Evolutionary conservation across 2,888 invertebrate species (phyloP), one percentile per base, ranked within the genome.

Genomic region (Anodontia alba): DNA sequence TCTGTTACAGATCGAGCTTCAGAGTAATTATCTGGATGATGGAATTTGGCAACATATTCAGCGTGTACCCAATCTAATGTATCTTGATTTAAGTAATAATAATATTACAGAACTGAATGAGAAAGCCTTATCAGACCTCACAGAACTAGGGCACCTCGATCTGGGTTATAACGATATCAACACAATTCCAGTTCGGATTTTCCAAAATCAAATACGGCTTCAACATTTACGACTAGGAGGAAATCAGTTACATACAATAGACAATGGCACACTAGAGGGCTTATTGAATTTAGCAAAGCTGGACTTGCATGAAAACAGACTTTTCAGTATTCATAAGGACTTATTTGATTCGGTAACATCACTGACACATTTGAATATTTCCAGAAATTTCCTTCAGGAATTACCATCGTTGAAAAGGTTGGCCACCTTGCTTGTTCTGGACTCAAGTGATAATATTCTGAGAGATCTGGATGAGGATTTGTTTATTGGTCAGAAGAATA

Each of bases 381-480:
- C 86, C 20, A 66, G 73, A 20, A 86, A 86, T 54, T 81, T 46
- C 67, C 38, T 86, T 12, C 38, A 10, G 23, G 78, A 86, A 7
- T 23, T 86, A 10, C 86, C 86, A 23, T 68, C 72, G 0, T 57
- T 86, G 10, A 42, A 31, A 26, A 73, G 66, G 43, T 75, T 79
- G 2, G 43, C 73, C n/a, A 80, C 77, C n/a, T 54, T 86, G 23
- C 10, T 66, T 51, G 66, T 46, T 0, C 57, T 89, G 49, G 89
- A 90, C 68, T 73, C 87, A 0, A 87, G 88, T 71, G 54, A 79
- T 68, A 90, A 90, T 57, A 75, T 68, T n/a, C 68, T 90, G 0
- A 31, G 79, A 5, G 49, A 54, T 2, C 67, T 90, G 7, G 68
- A 76, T n/a, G 70, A 81, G 10, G 70, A 76, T n/a, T 62, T 80